Evolutionary conservation across 1,140 invertebrate genomes (phyloP).

Genomic region (Ostrea edulis): DNA sequence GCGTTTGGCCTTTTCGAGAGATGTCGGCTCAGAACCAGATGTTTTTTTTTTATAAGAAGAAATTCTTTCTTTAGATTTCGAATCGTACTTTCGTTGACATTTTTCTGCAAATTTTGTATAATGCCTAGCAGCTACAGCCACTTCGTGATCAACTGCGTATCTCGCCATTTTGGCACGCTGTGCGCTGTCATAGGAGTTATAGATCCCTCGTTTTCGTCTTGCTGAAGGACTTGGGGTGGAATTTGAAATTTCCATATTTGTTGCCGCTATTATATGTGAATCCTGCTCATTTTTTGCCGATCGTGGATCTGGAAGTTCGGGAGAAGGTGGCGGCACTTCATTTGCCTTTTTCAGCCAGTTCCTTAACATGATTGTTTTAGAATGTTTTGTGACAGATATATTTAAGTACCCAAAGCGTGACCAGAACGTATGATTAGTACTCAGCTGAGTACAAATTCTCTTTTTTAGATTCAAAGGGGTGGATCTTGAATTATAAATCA

Average conservation of each 20-base stretch:
- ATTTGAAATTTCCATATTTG: no score
- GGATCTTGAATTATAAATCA: no score
- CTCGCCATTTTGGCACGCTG: not conserved
- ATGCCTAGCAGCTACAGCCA: slow-evolving; percentile 1
- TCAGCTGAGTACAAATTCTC: no score
- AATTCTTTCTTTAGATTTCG: not conserved
- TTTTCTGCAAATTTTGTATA: not conserved
- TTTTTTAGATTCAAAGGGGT: no score
- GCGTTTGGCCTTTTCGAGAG: not conserved
- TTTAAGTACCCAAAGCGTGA: no score
- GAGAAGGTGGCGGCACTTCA: not conserved
- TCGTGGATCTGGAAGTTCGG: slow-evolving; percentile 2
- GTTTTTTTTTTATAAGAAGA: not conserved
- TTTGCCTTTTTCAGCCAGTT: not conserved
- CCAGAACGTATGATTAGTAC: no score
- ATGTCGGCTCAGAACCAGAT: not conserved
- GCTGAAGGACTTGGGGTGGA: no score
- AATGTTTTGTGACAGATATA: not conserved
- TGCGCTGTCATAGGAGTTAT: no score
- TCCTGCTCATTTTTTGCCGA: not conserved
- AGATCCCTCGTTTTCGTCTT: no score
- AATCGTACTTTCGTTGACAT: not conserved
- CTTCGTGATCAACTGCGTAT: not conserved
- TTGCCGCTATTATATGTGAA: not conserved
- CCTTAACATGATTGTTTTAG: no score